Percentiles rank a stretch among this genome's conserved stretches.
Evolutionary conservation across 2,888 invertebrate genomes (phyloP).

Genomic region (Chloromyia formosa): DNA sequence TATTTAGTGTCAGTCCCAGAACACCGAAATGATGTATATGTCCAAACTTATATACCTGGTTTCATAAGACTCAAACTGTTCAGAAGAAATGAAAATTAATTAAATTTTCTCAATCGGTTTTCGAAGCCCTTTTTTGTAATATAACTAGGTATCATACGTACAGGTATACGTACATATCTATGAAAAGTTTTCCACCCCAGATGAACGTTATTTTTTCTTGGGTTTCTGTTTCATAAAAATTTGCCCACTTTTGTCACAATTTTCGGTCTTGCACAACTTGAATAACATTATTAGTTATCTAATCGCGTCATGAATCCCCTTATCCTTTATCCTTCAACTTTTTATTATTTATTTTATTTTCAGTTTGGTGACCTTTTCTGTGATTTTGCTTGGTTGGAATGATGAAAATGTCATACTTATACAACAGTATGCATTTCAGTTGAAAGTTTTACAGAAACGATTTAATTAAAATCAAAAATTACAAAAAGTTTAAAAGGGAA

Average conservation of each 20-base stretch:
- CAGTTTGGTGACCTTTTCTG: not conserved
- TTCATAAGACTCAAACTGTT: too few relatives aligned
- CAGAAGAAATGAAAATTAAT: too few relatives aligned
- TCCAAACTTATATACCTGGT: too few relatives aligned
- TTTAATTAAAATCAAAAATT: constrained; percentile 49
- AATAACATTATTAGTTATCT: not conserved
- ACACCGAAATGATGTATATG: too few relatives aligned
- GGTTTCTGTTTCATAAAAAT: not conserved
- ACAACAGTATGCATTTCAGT: constrained; percentile 47
- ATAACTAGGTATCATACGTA: too few relatives aligned
- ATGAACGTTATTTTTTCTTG: too few relatives aligned
- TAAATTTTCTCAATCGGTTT: not conserved
- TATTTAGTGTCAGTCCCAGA: too few relatives aligned
- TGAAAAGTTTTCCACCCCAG: too few relatives aligned
- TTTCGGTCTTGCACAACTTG: not conserved
- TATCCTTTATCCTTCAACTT: not conserved
- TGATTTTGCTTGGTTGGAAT: not conserved
- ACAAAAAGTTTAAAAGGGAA: constrained; percentile 42
- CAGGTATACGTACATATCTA: too few relatives aligned
- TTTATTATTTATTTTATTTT: too few relatives aligned
- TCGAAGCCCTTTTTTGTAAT: too few relatives aligned
- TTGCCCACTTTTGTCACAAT: not conserved
- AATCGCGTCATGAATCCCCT: too few relatives aligned
- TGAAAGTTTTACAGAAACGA: constrained; percentile 46
- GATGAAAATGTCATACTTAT: constrained; percentile 38